A percentile compares a stretch with the other conserved stretches of the same genome.
Evolutionary conservation across 2,113 vertebrate genomes (phyloP).

Genomic region (Phoxinus phoxinus): DNA sequence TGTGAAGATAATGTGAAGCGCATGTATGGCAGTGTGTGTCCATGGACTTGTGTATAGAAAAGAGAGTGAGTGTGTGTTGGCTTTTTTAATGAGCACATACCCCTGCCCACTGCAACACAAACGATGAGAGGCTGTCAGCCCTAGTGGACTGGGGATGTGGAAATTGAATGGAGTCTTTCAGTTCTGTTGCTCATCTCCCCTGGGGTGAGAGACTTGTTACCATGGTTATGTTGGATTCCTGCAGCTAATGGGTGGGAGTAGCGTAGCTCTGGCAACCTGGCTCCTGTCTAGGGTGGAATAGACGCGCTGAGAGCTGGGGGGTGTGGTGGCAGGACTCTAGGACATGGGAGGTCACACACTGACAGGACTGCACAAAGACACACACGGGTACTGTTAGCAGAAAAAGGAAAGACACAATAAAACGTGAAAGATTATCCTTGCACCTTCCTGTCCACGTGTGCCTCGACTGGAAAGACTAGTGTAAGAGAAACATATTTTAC

Average conservation of each 20-base stretch:
- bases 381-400: constrained; percentile 1
- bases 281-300: constrained; percentile 79
- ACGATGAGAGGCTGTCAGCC: constrained; percentile 73
- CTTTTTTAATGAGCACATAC: constrained; percentile 66
- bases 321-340: constrained; percentile 75
- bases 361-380: constrained; percentile 50
- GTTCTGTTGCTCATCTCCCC: constrained; percentile 86
- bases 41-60: constrained; percentile 32
- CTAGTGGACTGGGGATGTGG: constrained; percentile 77
- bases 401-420: constrained; percentile 21
- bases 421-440: constrained; percentile 21
- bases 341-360: constrained; percentile 77
- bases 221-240: constrained; percentile 96
- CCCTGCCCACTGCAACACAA: constrained; percentile 67
- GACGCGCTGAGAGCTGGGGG: constrained; percentile 73
- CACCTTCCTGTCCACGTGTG: background rate
- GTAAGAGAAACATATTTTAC: background rate
- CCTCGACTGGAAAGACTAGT: background rate
- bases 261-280: constrained; percentile 84
- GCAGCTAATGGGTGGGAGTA: constrained; percentile 89
- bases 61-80: constrained; percentile 67
- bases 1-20: constrained; percentile 68
- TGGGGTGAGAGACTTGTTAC: constrained; percentile 90
- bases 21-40: constrained; percentile 48
- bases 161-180: constrained; percentile 89